These are phyloP conservation scores for Hydrolagus colliei DNA, from an alignment of 2,797 vertebrate genomes.

Conservation along the genomic window DNA sequence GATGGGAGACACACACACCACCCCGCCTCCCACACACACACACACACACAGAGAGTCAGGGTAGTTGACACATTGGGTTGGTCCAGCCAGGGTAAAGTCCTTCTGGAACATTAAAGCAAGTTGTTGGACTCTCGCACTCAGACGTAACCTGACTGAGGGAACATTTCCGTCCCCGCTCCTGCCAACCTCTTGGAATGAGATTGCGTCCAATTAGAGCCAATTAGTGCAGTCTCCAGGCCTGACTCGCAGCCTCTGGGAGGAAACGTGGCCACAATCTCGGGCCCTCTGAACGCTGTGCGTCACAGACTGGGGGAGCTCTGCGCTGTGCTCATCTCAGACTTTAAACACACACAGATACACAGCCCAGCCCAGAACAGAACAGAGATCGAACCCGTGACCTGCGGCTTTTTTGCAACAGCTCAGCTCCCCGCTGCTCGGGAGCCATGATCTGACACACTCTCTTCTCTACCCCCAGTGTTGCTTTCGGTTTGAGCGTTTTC, in stretches of 20 bases:
- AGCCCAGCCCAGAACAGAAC: too few species aligned
- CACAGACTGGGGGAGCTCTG: not conserved
- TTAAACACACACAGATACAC: too few species aligned
- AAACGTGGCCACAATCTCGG: slow-evolving; percentile 8
- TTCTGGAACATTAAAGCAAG: not conserved
- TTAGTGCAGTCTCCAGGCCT: slow-evolving; percentile 1
- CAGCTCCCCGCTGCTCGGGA: too few species aligned
- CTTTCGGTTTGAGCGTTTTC: too few species aligned
- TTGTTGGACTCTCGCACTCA: not conserved
- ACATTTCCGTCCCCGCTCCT: slow-evolving; percentile 9
- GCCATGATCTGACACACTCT: too few species aligned
- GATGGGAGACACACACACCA: too few species aligned
- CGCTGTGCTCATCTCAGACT: not conserved
- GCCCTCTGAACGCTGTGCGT: not conserved
- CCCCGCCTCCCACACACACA: too few species aligned
- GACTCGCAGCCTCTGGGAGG: not conserved
- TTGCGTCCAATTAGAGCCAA: slow-evolving; percentile 22
- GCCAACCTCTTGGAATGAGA: slow-evolving; percentile 27
- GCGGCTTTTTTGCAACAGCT: too few species aligned
- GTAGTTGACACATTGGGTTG: too few species aligned
- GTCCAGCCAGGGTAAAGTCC: not conserved
- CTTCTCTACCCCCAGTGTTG: too few species aligned
- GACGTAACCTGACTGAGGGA: not conserved
- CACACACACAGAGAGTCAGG: too few species aligned
- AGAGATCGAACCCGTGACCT: too few species aligned